Conservation (phyloP, 2,797 vertebrate genomes). For the Cottoperca gobio region DNA sequence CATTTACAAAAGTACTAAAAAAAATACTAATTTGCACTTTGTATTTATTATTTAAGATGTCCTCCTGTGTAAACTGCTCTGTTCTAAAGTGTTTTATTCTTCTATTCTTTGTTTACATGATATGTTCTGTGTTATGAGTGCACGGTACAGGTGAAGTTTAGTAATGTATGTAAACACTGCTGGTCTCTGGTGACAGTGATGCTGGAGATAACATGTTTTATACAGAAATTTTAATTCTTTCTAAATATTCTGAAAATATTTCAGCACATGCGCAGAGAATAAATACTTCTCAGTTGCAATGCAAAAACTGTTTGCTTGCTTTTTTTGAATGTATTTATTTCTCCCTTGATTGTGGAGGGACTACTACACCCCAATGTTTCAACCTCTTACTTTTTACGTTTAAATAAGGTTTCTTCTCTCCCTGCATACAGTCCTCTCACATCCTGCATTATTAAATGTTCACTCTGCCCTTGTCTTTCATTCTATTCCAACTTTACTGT, state of each 20-base stretch:
- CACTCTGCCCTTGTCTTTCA: conserved; percentile 36
- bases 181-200: conserved; percentile 38
- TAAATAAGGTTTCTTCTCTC: conserved; percentile 1
- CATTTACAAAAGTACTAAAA: conserved; percentile 22
- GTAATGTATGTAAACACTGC: conserved; percentile 43
- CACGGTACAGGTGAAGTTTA: conserved; percentile 45
- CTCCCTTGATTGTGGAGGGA: not conserved
- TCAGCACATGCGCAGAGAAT: conserved; percentile 74
- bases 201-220: conserved; percentile 42
- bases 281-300: conserved; percentile 75
- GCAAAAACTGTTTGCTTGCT: conserved; percentile 42
- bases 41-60: conserved; percentile 28
- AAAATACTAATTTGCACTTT: conserved; percentile 42
- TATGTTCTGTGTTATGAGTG: conserved; percentile 58
- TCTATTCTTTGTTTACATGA: conserved; percentile 49
- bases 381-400: not conserved
- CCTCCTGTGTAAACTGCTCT: conserved; percentile 47
- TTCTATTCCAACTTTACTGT: conserved; percentile 25
- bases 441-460: conserved; percentile 1
- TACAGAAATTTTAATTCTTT: conserved; percentile 64
- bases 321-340: not conserved
- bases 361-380: not conserved
- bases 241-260: conserved; percentile 64
- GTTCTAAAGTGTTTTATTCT: conserved; percentile 49
- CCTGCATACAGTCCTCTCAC: conserved; percentile 27